phyloP scores from a whole-genome alignment of 2,113 vertebrate species.

The Alethe castanea region DNA sequence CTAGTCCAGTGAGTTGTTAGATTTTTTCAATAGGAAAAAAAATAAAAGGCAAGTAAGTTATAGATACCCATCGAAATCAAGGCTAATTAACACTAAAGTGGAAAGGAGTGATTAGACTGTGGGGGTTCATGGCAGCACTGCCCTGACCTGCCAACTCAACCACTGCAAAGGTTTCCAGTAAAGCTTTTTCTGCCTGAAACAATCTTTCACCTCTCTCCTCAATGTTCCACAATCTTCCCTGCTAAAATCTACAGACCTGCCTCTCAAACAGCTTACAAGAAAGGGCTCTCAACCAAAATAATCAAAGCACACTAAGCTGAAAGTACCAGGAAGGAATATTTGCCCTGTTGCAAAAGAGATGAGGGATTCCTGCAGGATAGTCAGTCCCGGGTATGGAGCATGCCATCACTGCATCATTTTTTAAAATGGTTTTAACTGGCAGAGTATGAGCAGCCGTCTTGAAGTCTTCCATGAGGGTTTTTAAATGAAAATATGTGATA shows the following conservation, averaged over 20 bases:
- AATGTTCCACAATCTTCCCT: not conserved
- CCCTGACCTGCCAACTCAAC: not conserved
- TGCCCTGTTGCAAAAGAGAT: not conserved
- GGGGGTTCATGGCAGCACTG: not conserved
- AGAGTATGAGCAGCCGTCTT: not conserved
- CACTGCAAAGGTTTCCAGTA: not conserved
- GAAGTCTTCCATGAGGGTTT: not conserved
- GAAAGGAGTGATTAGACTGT: not conserved
- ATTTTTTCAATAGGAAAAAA: not conserved
- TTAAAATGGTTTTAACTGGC: not conserved
- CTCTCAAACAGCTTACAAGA: not conserved
- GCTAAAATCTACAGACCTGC: not conserved
- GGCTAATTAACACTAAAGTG: not conserved
- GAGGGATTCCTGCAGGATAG: not conserved
- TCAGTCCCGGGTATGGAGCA: not conserved
- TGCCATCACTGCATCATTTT: not conserved
- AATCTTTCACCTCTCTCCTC: not conserved
- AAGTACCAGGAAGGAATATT: not conserved
- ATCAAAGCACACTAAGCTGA: not conserved
- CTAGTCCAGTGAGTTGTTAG: not conserved
- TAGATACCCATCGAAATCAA: not conserved
- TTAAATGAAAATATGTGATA: not conserved
- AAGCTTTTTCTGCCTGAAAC: not conserved
- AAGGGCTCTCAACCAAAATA: not conserved
- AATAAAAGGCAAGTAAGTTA: not conserved